phyloP scores from a whole-genome alignment of 2,113 vertebrate species.

The Petrocephalus zakoni region DNA sequence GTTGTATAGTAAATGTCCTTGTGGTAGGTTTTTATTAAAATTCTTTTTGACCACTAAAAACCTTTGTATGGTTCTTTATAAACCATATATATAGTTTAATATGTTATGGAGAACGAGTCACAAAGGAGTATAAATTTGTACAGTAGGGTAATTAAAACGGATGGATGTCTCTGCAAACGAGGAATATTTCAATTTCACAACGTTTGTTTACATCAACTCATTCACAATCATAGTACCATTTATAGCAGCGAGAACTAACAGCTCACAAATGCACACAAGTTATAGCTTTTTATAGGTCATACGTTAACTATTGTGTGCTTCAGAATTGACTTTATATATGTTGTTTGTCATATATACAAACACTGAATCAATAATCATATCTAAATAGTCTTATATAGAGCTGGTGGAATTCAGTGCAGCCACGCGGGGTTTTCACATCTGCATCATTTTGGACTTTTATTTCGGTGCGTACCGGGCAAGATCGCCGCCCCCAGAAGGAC shows the following conservation, averaged over 20 bases:
- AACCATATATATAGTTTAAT: background rate
- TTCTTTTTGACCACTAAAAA: slow-evolving; percentile 4
- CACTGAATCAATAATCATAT: too few species aligned
- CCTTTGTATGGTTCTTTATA: background rate
- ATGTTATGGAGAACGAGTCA: background rate
- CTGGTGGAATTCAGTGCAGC: too few species aligned
- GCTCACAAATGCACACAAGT: background rate
- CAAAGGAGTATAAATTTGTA: background rate
- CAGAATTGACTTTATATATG: background rate
- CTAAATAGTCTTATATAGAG: too few species aligned
- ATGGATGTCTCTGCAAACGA: background rate
- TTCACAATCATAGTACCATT: background rate
- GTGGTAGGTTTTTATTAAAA: slow-evolving; percentile 22
- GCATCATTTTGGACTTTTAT: too few species aligned
- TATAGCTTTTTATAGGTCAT: background rate
- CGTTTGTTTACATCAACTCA: background rate
- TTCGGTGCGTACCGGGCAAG: background rate
- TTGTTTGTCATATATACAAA: too few species aligned
- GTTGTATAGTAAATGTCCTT: slow-evolving; percentile 8
- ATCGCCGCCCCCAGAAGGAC: background rate
- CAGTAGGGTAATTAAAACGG: background rate
- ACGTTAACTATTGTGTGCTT: background rate
- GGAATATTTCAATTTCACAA: background rate
- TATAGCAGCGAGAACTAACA: background rate
- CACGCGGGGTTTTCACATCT: too few species aligned